A percentile compares a stretch with the other conserved stretches of the same genome.
Conservation (phyloP, 2,797 vertebrate genomes). For the Ctenopoma multispine region DNA sequence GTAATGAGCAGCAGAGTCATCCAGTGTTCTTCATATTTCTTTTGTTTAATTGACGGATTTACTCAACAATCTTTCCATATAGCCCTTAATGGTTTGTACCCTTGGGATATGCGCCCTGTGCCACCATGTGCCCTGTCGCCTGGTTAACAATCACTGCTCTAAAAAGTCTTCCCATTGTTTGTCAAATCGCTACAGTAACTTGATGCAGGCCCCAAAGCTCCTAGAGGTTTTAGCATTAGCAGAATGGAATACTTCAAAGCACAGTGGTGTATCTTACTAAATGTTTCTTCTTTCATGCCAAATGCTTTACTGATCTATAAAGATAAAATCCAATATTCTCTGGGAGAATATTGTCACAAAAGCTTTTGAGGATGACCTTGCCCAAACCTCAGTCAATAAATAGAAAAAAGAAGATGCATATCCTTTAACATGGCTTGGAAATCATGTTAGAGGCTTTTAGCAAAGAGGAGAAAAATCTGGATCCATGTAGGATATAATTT, state of each 20-base stretch:
- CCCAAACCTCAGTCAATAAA: slow-evolving; percentile 61
- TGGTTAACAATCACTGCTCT: slow-evolving; percentile 4
- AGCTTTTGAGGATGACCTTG: slow-evolving; percentile 71
- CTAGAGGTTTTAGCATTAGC: slow-evolving; percentile 22
- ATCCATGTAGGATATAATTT: slow-evolving; percentile 43
- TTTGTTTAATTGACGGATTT: neutral
- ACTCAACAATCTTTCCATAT: neutral
- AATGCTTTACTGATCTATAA: slow-evolving; percentile 61
- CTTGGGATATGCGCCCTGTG: neutral
- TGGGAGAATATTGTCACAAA: slow-evolving; percentile 61
- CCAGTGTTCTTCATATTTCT: neutral
- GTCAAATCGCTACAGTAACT: slow-evolving; percentile 23
- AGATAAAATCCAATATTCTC: slow-evolving; percentile 73
- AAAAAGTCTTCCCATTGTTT: slow-evolving; percentile 22
- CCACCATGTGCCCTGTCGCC: neutral
- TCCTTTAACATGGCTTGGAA: slow-evolving; percentile 53
- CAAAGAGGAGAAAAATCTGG: slow-evolving; percentile 26
- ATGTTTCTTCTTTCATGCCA: slow-evolving; percentile 58
- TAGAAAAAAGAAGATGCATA: slow-evolving; percentile 60
- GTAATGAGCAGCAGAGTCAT: too few species aligned
- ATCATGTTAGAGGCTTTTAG: slow-evolving; percentile 53
- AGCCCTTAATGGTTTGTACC: too few species aligned
- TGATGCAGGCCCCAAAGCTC: slow-evolving; percentile 27
- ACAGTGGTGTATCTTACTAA: slow-evolving; percentile 49
- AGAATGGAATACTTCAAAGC: slow-evolving; percentile 41